Evolutionary conservation across 1,140 invertebrate genomes (phyloP), one percentile per base, ranked within the genome.

Genomic region (Micrasema longulum): DNA sequence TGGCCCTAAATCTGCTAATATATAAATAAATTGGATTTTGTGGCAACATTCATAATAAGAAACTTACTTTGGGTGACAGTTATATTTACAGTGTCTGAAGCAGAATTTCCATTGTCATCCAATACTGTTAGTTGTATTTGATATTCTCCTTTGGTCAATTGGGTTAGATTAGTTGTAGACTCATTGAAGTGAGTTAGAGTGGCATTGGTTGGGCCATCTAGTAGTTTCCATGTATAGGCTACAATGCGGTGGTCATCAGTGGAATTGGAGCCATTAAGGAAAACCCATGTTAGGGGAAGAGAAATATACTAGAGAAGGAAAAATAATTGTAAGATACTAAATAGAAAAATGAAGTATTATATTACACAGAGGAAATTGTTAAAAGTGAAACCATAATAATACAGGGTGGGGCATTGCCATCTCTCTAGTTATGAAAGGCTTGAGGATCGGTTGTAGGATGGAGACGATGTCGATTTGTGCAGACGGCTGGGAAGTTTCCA

Each of bases 61-160:
- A 48, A 89, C 89, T 89, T 89, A 97, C 95, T 95, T 86, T 97
- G 95, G 68, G 93, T 93, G n/a, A 98, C 95, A 73, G 89, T 92
- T 12, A 97, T 86, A 77, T 86, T 88, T 18, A 93, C 89, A 36
- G 86, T 87, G 80, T 92, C 90, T 12, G 87, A 88, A 20, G 91
- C 91, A 16, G 89, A 89, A 78, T 97, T 96, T 43, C 91, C 91
- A 77, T 91, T 92, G 75, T 93, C 91, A 82, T 98, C 95, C 12
- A 90, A 88, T 1, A 97, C 94, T 12, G 90, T 94, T 47, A 98
- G 82, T 77, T 91, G 90, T 79, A 97, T 95, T 62, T 88, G 82
- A 79, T 97, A 98, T 63, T 90, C 86, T 7, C 96, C 96, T 77
- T 94, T 92, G 0, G 93, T 95, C 11, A 98, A 84, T 7, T 88